Percentiles rank a stretch among this genome's conserved stretches.
These are phyloP conservation scores for Neocloeon triangulifer DNA, from an alignment of 1,140 invertebrate species.

Conservation along the genomic window DNA sequence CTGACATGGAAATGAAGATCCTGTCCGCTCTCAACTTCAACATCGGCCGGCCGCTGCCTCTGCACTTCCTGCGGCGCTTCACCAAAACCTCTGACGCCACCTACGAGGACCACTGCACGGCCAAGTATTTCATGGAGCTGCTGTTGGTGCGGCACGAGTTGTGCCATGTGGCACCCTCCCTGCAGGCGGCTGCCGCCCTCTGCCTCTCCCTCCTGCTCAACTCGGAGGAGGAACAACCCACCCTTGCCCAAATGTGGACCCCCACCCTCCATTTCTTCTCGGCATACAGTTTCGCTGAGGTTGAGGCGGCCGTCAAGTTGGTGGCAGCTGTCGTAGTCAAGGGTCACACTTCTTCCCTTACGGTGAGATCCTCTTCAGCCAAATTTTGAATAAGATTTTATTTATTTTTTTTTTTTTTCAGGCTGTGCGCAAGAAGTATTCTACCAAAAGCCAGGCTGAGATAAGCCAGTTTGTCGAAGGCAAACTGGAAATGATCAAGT, in stretches of 20 bases:
- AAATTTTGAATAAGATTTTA: neutral
- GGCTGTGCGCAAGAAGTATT: conserved; percentile 35
- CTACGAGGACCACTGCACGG: conserved; percentile 46
- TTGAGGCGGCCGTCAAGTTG: conserved; percentile 30
- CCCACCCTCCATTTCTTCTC: conserved; percentile 35
- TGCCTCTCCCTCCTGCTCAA: conserved; percentile 35
- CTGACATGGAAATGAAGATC: conserved; percentile 64
- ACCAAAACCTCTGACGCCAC: conserved; percentile 46
- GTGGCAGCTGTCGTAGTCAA: conserved; percentile 29
- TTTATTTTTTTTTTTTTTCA: conserved; percentile 12
- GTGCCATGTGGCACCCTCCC: conserved; percentile 56
- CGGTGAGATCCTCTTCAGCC: too few relatives aligned
- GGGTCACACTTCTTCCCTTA: conserved; percentile 26
- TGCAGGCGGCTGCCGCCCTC: conserved; percentile 49
- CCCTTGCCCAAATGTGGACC: conserved; percentile 27
- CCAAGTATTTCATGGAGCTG: conserved; percentile 85
- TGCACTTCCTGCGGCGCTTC: conserved; percentile 71
- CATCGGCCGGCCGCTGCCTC: conserved; percentile 59
- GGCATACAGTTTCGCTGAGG: conserved; percentile 26
- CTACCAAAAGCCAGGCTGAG: conserved; percentile 27
- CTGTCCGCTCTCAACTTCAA: conserved; percentile 53
- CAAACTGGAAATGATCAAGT: too few relatives aligned
- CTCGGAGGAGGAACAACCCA: conserved; percentile 5
- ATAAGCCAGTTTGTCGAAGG: too few relatives aligned
- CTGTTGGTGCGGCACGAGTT: conserved; percentile 61